Evolutionary conservation across 2,113 vertebrate genomes (phyloP).

Genomic region (Salvelinus sp.): DNA sequence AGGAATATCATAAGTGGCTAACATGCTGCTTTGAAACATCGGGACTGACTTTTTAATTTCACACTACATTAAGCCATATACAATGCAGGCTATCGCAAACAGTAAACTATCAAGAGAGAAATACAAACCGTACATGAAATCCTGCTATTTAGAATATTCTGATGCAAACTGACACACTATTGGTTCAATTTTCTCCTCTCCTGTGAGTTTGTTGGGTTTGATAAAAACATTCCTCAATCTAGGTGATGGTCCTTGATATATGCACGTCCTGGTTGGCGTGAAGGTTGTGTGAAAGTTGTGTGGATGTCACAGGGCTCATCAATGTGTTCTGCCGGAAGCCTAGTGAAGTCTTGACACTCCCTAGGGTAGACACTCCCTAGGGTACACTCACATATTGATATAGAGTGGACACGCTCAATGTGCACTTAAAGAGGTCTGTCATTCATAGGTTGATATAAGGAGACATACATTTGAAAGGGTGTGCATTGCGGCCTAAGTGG

Average conservation of each 20-base stretch:
- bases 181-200: not conserved
- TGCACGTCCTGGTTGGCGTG: not conserved
- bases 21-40: slow-evolving; percentile 51
- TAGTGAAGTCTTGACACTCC: not conserved
- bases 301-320: not conserved
- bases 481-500: too few species aligned
- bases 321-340: not conserved
- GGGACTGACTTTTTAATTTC: slow-evolving; percentile 68
- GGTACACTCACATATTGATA: not conserved
- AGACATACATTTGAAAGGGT: too few species aligned
- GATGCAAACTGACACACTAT: slow-evolving; percentile 21
- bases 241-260: slow-evolving; percentile 1
- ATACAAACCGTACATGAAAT: slow-evolving; percentile 47
- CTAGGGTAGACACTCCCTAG: not conserved
- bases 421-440: too few species aligned
- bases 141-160: slow-evolving; percentile 23
- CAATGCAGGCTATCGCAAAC: slow-evolving; percentile 60
- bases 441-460: too few species aligned
- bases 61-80: slow-evolving; percentile 70
- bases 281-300: not conserved
- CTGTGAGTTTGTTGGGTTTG: not conserved
- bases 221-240: not conserved
- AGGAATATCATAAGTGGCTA: slow-evolving; percentile 60
- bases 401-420: not conserved
- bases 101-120: slow-evolving; percentile 52